Base-by-base conservation (phyloP, 2,888 invertebrate genomes). In the Phlogophora meticulosa region DNA sequence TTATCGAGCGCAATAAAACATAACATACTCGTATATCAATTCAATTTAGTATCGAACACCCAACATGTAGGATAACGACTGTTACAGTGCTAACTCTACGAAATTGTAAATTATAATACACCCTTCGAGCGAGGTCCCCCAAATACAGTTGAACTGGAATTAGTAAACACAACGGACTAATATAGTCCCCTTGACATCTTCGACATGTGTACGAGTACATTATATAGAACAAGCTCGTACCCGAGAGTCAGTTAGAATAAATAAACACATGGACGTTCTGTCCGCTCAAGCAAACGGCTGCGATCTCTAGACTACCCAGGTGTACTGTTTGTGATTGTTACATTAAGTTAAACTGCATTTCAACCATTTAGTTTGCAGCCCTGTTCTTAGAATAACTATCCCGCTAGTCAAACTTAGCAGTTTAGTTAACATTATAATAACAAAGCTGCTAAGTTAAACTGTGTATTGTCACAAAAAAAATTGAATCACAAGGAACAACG, bases 271-370 rank as follows among this genome's bases (percentile, higher is more conserved):
- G 17, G 24, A 57, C 24, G 46, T 32, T 38, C 36, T 40, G 40
- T 62, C 48, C 43, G 48, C 43, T 53, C 34, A 34, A 34, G 34
- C 43, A 34, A 57, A 43, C n/a, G 9, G 15, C 45, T 22, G 13
- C 32, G 10, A 53, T 43, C 38, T 34, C 56, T 66, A n/a, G 13
- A 28, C 36, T 22, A 28, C 40, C 13, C 38, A 38, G 43, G 15
- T 70, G 42, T 24, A 22, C 22, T 32, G 32, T 34, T 70, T 70
- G 70, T 70, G 60, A 43, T 69, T 59, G 59, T 69, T 17, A 22
- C n/a, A 36, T 42, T 13, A 28, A 48, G n/a, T 58, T 34, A 32
- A 49, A 43, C 49, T 70, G 60, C 60, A 60, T 60, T 42, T 51
- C 17, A 28, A 43, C 58, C n/a, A 40, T 48, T 48, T 22, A 49